Conservation (phyloP, 2,113 vertebrate species). For the Etheostoma cragini region DNA sequence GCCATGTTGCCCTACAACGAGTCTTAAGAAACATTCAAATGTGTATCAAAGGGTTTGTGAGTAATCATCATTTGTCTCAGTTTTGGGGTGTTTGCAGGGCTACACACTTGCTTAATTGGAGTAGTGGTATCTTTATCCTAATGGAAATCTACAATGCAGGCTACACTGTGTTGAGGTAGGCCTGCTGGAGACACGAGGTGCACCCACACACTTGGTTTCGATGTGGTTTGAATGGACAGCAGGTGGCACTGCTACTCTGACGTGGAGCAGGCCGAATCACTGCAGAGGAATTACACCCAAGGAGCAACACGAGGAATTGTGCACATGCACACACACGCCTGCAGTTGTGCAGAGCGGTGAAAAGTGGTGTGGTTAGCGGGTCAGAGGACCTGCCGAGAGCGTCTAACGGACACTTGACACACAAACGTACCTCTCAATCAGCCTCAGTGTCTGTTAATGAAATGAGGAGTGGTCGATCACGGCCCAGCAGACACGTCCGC, state of each 20-base stretch:
- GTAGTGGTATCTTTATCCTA: conserved; percentile 20
- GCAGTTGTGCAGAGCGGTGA: conserved; percentile 24
- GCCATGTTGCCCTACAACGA: conserved; percentile 33
- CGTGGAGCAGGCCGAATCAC: conserved; percentile 26
- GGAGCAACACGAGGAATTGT: background rate
- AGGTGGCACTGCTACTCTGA: conserved; percentile 70
- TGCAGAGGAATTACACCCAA: conserved; percentile 49
- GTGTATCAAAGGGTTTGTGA: conserved; percentile 46
- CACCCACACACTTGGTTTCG: conserved; percentile 16
- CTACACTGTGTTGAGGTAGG: background rate
- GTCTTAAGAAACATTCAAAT: conserved; percentile 66
- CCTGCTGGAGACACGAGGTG: conserved; percentile 24
- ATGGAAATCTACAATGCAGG: conserved; percentile 21
- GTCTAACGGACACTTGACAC: conserved; percentile 45
- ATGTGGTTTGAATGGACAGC: conserved; percentile 56
- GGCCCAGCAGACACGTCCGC: conserved; percentile 26
- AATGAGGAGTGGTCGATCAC: conserved; percentile 29
- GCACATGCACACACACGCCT: conserved; percentile 31
- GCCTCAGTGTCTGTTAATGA: conserved; percentile 17
- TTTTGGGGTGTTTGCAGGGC: conserved; percentile 31
- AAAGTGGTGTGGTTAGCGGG: conserved; percentile 30
- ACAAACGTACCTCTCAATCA: conserved; percentile 44
- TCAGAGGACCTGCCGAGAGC: conserved; percentile 28
- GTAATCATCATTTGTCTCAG: conserved; percentile 1
- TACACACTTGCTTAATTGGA: background rate